Conservation (phyloP, 2,888 invertebrate genomes). For the Scaeva pyrastri region DNA sequence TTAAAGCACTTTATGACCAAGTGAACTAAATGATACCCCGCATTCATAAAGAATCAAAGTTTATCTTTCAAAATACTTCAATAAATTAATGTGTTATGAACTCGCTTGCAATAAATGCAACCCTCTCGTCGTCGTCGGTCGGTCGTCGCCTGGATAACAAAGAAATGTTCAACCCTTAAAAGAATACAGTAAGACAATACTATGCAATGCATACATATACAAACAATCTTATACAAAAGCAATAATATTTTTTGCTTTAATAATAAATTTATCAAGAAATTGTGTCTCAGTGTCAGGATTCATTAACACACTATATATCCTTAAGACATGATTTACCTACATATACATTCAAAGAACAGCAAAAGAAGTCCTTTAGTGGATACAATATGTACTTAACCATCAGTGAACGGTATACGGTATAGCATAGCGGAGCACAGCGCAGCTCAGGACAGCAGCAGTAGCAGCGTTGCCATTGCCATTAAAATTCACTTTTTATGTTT, state of each 20-base stretch:
- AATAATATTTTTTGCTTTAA: slow-evolving; percentile 23
- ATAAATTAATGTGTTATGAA: not conserved
- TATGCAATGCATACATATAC: not conserved
- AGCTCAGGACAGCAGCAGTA: no score
- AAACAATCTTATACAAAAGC: not conserved
- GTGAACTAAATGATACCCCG: no score
- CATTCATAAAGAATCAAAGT: not conserved
- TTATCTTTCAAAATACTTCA: slow-evolving; percentile 22
- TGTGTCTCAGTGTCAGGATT: slow-evolving; percentile 50
- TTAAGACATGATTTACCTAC: slow-evolving; percentile 20
- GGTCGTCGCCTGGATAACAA: no score
- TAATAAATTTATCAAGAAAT: slow-evolving; percentile 29
- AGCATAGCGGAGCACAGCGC: no score
- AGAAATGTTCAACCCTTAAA: not conserved
- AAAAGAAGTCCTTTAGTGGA: slow-evolving; percentile 22
- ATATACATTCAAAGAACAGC: not conserved
- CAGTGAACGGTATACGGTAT: not conserved
- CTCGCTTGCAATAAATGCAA: slow-evolving; percentile 16
- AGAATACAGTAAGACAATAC: not conserved
- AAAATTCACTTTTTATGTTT: slow-evolving; percentile 50
- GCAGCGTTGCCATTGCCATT: slow-evolving; percentile 53
- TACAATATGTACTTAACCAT: slow-evolving; percentile 57
- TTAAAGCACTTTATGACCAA: no score
- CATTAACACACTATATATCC: slow-evolving; percentile 44
- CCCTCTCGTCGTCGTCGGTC: no score